A percentile compares a stretch with the other conserved stretches of the same genome.
Evolutionary conservation across 2,797 vertebrate genomes (phyloP).

Genomic region (Xenops minutus): DNA sequence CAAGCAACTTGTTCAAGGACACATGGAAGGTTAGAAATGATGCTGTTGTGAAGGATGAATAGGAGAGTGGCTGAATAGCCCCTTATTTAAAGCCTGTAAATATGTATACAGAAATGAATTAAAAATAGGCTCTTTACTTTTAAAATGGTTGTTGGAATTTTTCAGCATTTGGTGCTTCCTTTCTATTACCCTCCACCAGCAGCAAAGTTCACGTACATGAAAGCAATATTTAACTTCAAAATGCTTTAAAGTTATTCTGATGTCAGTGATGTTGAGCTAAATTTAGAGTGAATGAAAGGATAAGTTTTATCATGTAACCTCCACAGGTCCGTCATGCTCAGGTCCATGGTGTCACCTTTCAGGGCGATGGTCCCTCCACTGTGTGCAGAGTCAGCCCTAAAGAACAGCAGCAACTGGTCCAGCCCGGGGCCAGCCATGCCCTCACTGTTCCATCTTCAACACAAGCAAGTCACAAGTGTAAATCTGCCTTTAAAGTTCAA

Average conservation of each 20-base stretch:
- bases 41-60: neutral
- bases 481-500: neutral
- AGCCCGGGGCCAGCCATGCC: neutral
- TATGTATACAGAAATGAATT: neutral
- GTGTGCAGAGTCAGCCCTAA: neutral
- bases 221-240: neutral
- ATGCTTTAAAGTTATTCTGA: neutral
- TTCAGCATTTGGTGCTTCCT: neutral
- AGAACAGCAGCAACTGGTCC: neutral
- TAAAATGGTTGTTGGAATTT: neutral
- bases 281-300: neutral
- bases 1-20: neutral
- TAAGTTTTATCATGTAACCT: neutral
- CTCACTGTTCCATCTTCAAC: neutral
- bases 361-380: neutral
- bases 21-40: neutral
- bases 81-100: neutral
- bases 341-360: neutral
- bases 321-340: rapidly evolving
- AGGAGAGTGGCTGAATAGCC: neutral
- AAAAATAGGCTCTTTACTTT: neutral
- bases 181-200: neutral
- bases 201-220: neutral
- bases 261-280: neutral
- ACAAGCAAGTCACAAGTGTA: neutral